phyloP scores from a whole-genome alignment of 2,113 vertebrate species.

The Nothobranchius furzeri region DNA sequence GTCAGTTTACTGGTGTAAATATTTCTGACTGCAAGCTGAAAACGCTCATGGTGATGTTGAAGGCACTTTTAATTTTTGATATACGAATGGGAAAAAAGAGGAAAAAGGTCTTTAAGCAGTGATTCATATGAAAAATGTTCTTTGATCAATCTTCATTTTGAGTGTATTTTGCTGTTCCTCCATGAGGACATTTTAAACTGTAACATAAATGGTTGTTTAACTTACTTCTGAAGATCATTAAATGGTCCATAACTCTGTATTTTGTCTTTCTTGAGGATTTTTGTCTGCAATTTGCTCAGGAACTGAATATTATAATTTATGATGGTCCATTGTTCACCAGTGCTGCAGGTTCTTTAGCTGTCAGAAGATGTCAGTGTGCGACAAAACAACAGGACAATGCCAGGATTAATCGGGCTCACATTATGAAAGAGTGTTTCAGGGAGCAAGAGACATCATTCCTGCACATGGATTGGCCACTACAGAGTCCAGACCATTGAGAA shows the following conservation, averaged over 20 bases:
- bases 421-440: no score
- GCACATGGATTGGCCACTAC: no score
- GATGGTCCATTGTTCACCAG: background rate
- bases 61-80: constrained; percentile 80
- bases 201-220: constrained; percentile 84
- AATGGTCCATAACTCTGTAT: constrained; percentile 77
- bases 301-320: background rate
- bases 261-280: constrained; percentile 43
- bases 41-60: constrained; percentile 72
- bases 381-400: background rate
- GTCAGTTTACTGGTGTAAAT: constrained; percentile 65
- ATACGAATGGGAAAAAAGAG: constrained; percentile 60
- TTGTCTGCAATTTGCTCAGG: background rate
- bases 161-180: constrained; percentile 84
- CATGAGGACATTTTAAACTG: constrained; percentile 85
- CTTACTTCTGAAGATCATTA: constrained; percentile 82
- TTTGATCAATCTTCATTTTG: constrained; percentile 80
- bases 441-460: no score
- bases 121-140: constrained; percentile 76
- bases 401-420: no score
- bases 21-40: constrained; percentile 64
- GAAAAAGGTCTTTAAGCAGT: constrained; percentile 56
- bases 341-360: constrained; percentile 33
- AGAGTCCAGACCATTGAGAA: no score
- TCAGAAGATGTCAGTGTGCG: constrained; percentile 65